Conservation (phyloP, 2,888 invertebrate species). For the Hofmannophila pseudospretella region DNA sequence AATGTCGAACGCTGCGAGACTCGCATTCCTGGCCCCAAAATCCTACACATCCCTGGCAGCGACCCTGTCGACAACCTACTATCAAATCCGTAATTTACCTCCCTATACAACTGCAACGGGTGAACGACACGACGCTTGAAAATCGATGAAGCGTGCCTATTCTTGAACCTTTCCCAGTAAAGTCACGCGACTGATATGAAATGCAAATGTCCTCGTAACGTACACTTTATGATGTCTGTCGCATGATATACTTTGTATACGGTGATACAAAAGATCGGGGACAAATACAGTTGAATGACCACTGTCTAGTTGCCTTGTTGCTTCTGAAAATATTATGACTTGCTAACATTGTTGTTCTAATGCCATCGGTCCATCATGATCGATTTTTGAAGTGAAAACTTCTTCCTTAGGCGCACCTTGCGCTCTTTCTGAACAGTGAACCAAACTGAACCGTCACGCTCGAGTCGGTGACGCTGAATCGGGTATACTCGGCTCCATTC, state of each 20-base stretch:
- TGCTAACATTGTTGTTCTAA: no score
- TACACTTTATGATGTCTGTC: background rate
- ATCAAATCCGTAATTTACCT: slow-evolving; percentile 18
- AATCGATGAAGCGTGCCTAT: slow-evolving; percentile 16
- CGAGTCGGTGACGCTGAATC: no score
- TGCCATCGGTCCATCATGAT: no score
- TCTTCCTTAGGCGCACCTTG: no score
- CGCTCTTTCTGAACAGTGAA: no score
- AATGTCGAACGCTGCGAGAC: no score
- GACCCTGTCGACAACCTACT: slow-evolving; percentile 5
- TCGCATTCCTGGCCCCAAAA: no score
- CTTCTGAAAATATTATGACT: no score
- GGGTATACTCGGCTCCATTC: no score
- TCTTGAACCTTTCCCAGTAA: slow-evolving; percentile 2
- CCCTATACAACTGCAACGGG: slow-evolving; percentile 18
- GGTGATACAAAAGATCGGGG: background rate
- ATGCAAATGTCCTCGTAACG: slow-evolving; percentile 2
- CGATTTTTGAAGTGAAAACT: no score
- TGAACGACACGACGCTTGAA: slow-evolving; percentile 28
- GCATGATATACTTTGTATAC: background rate
- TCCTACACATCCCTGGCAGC: background rate
- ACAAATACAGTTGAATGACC: background rate
- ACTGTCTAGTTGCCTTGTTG: background rate
- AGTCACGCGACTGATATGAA: slow-evolving; percentile 1
- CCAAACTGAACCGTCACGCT: no score